Percentiles rank a stretch among this genome's conserved stretches.
These are phyloP conservation scores for Ictalurus punctatus DNA, from an alignment of 2,113 vertebrate genomes.

Conservation along the genomic window DNA sequence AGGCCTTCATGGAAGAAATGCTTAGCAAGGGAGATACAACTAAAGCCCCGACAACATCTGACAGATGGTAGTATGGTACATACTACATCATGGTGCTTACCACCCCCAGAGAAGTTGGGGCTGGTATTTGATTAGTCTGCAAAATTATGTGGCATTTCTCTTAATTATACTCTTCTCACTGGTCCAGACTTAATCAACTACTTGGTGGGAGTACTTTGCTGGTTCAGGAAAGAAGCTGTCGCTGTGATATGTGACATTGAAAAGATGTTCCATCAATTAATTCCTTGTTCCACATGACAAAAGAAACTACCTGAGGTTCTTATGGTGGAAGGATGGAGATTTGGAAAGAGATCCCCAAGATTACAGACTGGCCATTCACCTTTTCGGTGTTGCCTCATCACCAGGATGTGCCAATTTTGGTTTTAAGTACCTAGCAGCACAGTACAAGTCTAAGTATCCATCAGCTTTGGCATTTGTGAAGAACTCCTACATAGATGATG, in stretches of 20 bases:
- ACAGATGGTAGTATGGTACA: too few relatives aligned
- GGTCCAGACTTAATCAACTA: too few relatives aligned
- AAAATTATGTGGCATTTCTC: too few relatives aligned
- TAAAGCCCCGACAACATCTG: background rate
- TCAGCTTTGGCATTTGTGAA: background rate
- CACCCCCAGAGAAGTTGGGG: background rate
- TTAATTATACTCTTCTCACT: too few relatives aligned
- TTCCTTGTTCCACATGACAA: too few relatives aligned
- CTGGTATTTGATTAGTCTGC: background rate
- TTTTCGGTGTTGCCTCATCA: background rate
- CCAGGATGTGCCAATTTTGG: background rate
- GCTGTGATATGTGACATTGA: background rate
- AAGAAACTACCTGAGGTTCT: too few relatives aligned
- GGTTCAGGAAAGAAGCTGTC: too few relatives aligned
- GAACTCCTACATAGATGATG: background rate
- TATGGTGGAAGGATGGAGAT: too few relatives aligned
- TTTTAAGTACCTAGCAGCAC: background rate
- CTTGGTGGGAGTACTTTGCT: too few relatives aligned
- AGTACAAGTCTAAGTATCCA: background rate
- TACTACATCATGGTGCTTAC: too few relatives aligned
- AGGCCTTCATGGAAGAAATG: conserved; percentile 18
- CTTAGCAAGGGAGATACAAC: background rate
- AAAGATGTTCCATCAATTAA: background rate
- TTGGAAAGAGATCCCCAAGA: background rate
- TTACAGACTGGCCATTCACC: background rate